phyloP scores from a whole-genome alignment of 2,113 vertebrate species.

The Tragelaphus buxtoni region DNA sequence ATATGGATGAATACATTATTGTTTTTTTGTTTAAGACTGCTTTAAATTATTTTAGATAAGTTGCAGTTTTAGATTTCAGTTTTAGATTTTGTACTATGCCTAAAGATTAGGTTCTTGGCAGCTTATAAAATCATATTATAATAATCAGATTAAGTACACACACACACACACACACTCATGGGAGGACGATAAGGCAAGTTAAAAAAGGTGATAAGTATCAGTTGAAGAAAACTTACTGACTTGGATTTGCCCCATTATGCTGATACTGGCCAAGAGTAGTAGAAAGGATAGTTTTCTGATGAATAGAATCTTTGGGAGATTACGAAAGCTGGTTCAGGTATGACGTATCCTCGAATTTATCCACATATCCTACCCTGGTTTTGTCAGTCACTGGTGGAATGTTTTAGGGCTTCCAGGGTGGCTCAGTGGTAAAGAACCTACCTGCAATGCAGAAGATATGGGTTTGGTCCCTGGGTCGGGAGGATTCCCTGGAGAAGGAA shows the following conservation, averaged over 20 bases:
- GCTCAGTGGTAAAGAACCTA: not conserved
- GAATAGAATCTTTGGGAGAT: not conserved
- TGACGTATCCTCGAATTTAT: slow-evolving; percentile 14
- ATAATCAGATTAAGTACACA: slow-evolving; percentile 17
- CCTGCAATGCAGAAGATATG: not conserved
- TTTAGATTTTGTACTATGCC: slow-evolving; percentile 35
- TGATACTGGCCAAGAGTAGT: not conserved
- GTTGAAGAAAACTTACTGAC: slow-evolving; percentile 26
- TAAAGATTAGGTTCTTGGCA: slow-evolving; percentile 45
- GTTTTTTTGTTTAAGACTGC: not conserved
- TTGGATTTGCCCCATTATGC: slow-evolving; percentile 4
- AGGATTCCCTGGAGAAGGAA: not conserved
- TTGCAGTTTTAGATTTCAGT: slow-evolving; percentile 20
- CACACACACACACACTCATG: not conserved
- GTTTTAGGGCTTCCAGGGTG: not conserved
- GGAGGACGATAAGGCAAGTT: slow-evolving; percentile 1
- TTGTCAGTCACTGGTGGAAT: not conserved
- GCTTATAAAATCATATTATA: not conserved
- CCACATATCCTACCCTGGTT: not conserved
- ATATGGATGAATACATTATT: not conserved
- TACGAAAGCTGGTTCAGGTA: slow-evolving; percentile 7
- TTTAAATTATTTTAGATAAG: slow-evolving; percentile 39
- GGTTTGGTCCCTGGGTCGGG: not conserved
- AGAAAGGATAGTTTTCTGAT: slow-evolving; percentile 41
- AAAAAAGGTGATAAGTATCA: slow-evolving; percentile 38